phyloP scores from a whole-genome alignment of 1,140 invertebrate species.

The Ips nitidus region DNA sequence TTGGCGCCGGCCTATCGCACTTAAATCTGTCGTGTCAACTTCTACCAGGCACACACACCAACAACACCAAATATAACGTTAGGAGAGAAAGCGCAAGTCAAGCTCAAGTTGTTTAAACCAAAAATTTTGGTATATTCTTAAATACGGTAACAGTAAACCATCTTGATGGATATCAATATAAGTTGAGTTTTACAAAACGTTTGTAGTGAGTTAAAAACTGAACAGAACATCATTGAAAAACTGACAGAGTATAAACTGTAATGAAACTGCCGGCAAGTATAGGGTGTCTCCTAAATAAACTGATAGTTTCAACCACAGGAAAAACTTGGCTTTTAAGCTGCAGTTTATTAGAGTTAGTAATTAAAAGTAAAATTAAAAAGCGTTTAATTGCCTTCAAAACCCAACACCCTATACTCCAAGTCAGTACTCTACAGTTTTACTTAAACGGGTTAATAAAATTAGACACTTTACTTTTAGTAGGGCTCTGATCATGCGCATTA shows the following conservation, averaged over 20 bases:
- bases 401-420: slow-evolving; percentile 26
- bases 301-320: too few relatives aligned
- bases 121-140: neutral
- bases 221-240: too few relatives aligned
- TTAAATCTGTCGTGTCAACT: slow-evolving; percentile 15
- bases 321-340: too few relatives aligned
- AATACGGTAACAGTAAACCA: too few relatives aligned
- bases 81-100: neutral
- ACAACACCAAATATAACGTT: slow-evolving; percentile 14
- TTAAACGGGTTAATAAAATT: neutral
- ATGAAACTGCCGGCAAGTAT: too few relatives aligned
- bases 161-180: too few relatives aligned
- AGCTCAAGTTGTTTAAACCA: neutral
- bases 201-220: too few relatives aligned
- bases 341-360: neutral
- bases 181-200: too few relatives aligned
- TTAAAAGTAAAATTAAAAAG: neutral
- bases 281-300: too few relatives aligned
- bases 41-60: slow-evolving; percentile 19
- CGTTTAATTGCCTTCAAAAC: neutral
- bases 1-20: neutral
- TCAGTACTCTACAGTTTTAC: neutral
- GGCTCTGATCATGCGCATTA: too few relatives aligned
- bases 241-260: too few relatives aligned
- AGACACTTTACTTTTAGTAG: neutral